Evolutionary conservation across 2,113 vertebrate genomes (phyloP), one percentile per base, ranked within the genome.

Genomic region (Lamprotornis superbus): DNA sequence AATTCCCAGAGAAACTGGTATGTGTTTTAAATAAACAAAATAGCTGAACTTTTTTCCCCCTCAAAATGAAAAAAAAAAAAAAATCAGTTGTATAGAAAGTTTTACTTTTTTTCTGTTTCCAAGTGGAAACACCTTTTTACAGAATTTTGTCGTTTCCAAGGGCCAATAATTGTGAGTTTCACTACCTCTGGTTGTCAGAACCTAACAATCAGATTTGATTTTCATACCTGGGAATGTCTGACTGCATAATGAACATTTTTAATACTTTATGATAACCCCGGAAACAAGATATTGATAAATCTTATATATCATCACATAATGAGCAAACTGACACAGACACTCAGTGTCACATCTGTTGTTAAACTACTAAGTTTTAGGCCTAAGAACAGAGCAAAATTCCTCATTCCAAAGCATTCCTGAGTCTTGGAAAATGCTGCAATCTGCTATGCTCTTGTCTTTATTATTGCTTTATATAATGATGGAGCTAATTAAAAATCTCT

Each of bases 41-140:
- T 11, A 4, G 15, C 13, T 63, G 9, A 49, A 25, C 1, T 33
- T 27, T 15, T 46, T 27, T 5, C 0, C 5, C 5, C 33, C 11
- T 53, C 10, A 68, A 59, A 69, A 61, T 12, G 3, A 9, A 24
- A 78, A 73, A 80, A 57, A 80, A 57, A 80, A n/a, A 52, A 24
- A 7, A 2, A 1, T 39, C 5, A 10, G 12, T 63, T 76, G 7
- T 24, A 42, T 31, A 59, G 21, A 15, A 85, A 83, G 12, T 60
- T 73, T 15, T 15, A 19, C 2, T 2, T 2, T 12, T 33, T 22
- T 37, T 25, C 55, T 52, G 7, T 68, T 95, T 64, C 27, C 15
- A 67, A 77, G 7, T 17, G 11, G 33, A 74, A 81, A 52, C 1
- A 71, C 4, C 1, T n/a, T 67, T 63, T 53, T 24, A 11, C 14